Conservation (phyloP, 2,888 invertebrate species). For the Drosophila colorata region DNA sequence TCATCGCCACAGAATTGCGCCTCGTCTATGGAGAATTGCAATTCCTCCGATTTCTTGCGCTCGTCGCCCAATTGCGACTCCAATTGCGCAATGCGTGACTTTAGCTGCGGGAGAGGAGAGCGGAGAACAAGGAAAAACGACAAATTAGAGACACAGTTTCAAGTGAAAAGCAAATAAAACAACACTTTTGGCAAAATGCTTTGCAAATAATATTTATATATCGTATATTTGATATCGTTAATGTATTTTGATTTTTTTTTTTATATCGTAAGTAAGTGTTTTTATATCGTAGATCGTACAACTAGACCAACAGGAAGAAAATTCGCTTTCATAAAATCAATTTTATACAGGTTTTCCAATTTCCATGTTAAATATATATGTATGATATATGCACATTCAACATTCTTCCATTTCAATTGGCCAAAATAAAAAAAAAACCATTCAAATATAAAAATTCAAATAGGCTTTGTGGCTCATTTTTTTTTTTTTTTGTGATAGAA, state of each 20-base stretch:
- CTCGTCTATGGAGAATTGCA: constrained; percentile 96
- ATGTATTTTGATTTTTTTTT: constrained; percentile 53
- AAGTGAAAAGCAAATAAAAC: constrained; percentile 63
- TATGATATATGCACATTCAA: constrained; percentile 36
- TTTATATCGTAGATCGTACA: constrained; percentile 62
- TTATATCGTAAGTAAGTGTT: constrained; percentile 52
- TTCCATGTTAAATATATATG: constrained; percentile 44
- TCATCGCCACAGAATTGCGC: constrained; percentile 95
- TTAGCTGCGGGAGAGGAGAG: constrained; percentile 82
- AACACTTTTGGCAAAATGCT: constrained; percentile 34
- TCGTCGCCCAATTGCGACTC: constrained; percentile 91
- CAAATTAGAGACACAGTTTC: constrained; percentile 40
- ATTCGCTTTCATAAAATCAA: constrained; percentile 76
- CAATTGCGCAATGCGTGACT: constrained; percentile 87
- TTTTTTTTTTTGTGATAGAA: constrained; percentile 45
- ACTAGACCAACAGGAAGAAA: constrained; percentile 80
- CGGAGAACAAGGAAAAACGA: constrained; percentile 28
- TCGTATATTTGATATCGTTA: constrained; percentile 68
- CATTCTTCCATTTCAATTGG: constrained; percentile 30
- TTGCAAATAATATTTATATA: constrained; percentile 51
- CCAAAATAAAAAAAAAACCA: constrained; percentile 47
- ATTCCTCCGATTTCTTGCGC: constrained; percentile 93
- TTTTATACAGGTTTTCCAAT: constrained; percentile 60
- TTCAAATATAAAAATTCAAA: constrained; percentile 42
- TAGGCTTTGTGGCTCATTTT: constrained; percentile 57